These are phyloP conservation scores for Aradophagus sp. DNA, from an alignment of 1,140 invertebrate species.

Conservation along the genomic window DNA sequence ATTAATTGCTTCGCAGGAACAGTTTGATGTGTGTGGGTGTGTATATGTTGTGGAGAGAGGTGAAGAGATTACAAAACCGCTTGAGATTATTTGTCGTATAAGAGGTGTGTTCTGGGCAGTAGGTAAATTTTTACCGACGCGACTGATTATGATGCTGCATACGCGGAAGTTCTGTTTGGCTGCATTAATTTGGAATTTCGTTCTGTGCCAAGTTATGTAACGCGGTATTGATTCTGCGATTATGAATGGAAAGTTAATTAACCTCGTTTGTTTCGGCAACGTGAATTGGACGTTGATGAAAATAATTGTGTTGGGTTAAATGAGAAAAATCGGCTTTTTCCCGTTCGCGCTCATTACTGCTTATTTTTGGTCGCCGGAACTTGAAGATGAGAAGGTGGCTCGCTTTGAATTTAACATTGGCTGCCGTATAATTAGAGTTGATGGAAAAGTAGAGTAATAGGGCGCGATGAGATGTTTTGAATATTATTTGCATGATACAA, in stretches of 20 bases:
- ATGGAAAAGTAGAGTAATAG: constrained; percentile 37
- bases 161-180: constrained; percentile 15
- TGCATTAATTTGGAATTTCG: constrained; percentile 29
- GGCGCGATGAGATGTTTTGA: constrained; percentile 37
- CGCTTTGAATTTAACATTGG: too few species aligned
- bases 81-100: too few species aligned
- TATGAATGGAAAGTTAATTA: constrained; percentile 42
- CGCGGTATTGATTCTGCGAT: constrained; percentile 22
- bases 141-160: constrained; percentile 18
- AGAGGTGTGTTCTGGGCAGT: constrained; percentile 11
- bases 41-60: too few species aligned
- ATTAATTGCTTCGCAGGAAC: constrained; percentile 11
- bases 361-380: too few species aligned
- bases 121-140: constrained; percentile 4
- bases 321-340: neutral
- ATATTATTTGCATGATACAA: constrained; percentile 36
- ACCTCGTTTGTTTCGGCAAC: constrained; percentile 23
- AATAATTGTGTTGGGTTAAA: neutral
- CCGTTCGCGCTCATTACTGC: neutral
- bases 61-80: too few species aligned
- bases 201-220: constrained; percentile 31
- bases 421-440: constrained; percentile 17
- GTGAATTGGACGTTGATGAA: constrained; percentile 6
- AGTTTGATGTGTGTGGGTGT: too few species aligned
- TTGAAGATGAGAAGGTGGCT: too few species aligned